Evolutionary conservation across 2,113 vertebrate species (phyloP).

Genomic region (Synodontis membranacea): DNA sequence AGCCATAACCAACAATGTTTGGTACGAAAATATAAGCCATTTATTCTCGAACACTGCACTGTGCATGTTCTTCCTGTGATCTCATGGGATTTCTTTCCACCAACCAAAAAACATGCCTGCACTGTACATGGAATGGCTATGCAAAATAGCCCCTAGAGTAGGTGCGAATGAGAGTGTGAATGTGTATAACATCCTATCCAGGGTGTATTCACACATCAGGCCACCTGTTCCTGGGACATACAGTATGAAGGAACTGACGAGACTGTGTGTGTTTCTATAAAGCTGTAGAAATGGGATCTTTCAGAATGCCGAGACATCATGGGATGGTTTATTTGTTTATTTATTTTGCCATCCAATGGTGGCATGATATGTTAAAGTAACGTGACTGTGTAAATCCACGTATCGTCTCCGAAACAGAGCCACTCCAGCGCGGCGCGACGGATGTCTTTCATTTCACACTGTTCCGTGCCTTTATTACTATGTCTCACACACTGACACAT

Average conservation of each 20-base stretch:
- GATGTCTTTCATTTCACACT: slow-evolving; percentile 47
- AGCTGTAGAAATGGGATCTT: background rate
- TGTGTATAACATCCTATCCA: background rate
- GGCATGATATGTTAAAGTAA: background rate
- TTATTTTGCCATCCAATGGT: background rate
- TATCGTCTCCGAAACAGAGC: slow-evolving; percentile 1
- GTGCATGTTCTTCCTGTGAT: background rate
- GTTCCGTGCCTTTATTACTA: slow-evolving; percentile 21
- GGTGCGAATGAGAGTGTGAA: background rate
- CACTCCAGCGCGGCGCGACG: slow-evolving; percentile 11
- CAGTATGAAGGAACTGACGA: background rate
- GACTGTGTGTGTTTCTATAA: background rate
- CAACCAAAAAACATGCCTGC: background rate
- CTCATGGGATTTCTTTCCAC: background rate
- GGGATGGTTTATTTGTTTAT: background rate
- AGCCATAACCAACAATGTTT: background rate
- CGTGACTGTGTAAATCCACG: slow-evolving; percentile 3
- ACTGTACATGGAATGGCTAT: background rate
- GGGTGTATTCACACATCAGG: background rate
- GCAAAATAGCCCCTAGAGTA: background rate
- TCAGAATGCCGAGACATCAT: background rate
- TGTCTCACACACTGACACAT: slow-evolving; percentile 37
- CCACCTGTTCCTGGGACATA: background rate
- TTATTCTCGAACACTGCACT: background rate
- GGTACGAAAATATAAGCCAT: background rate